Evolutionary conservation across 2,888 invertebrate genomes (phyloP), one percentile per base, ranked within the genome.

Genomic region (Philaethria dido): DNA sequence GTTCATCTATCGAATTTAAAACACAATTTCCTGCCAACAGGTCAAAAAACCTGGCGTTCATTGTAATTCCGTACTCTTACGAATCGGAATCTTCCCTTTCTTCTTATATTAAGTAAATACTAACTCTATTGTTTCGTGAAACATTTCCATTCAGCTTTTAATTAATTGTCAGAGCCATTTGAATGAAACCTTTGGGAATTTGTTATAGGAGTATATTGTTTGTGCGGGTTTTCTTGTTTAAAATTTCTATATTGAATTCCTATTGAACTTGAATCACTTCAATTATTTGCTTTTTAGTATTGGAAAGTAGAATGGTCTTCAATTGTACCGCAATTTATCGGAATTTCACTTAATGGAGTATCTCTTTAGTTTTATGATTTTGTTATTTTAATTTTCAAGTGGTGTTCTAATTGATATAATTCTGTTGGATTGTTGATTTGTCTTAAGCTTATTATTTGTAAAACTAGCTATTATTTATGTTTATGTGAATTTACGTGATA

Each of bases 81-180:
- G 63, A 55, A 64, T 64, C 57, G 42, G 44, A 64, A 62, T 60
- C 48, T 52, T 57, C 59, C 55, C 68, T 64, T 70, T 69, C 61
- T 70, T 69, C 66, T 65, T 64, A 60, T 71, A 72, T 68, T 69
- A 78, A 81, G 82, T 83, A 82, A 81, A 85, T 84, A 84, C 78
- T 72, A 78, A 78, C 62, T 78, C 78, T 78, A 80, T 81, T 81
- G 80, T 84, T 78, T 80, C 80, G 79, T 82, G 79, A 69, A 72
- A 70, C 79, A 81, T 78, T 81, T 75, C 80, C 76, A 84, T 86
- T 86, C 82, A 80, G 79, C 77, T 84, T 86, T 82, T 87, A 87
- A 87, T 88, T 87, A 87, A 88, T 88, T 87, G 87, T 85, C 84
- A 84, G 81, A 77, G 79, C 71, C 77, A 79, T 84, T 86, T 85